Base-by-base conservation (phyloP, 2,888 invertebrate genomes). In the Aphidius colemani region DNA sequence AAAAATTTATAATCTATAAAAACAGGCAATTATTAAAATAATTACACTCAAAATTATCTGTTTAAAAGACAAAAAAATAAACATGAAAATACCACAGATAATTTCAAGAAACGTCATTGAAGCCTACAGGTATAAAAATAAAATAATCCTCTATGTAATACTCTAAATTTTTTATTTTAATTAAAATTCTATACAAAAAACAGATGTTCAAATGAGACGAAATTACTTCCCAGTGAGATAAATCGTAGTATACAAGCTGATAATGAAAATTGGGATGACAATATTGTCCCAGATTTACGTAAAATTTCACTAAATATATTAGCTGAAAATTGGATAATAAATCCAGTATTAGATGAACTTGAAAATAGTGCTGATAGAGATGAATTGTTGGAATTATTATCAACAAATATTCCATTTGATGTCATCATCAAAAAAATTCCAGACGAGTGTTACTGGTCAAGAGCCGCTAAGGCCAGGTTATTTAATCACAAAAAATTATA, bases 371-470 rank as follows among this genome's bases (percentile, higher is more conserved):
- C 84, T 66, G 89, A 90, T 72, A 78, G 85, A 44, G 85, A 88
- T 70, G 82, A 85, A 62, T 79, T 90, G 2, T 84, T 89, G 78
- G 89, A 89, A 80, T 80, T 88, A 63, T 83, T 87, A 68, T 86
- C 89, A 2, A 84, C 85, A 3, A 84, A 86, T 75, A 84, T 90
- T 63, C 87, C 87, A 2, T 81, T 90, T 48, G 85, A 85, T 65
- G 78, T 84, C 64, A 71, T 70, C 44, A 74, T 81, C 61, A 67
- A 65, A 44, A 72, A 66, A 53, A 75, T 84, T 78, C 70, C 73
- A 82, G 85, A 88, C 69, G 89, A 89, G 73, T 85, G 86, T 76
- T 90, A 88, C 78, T 90, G 90, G 90, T 83, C 87, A 74, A 83
- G 88, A 60, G 84, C 85, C 9, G 85, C 84, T 59, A 77, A 77